Percentiles rank a stretch among this genome's conserved stretches.
These are phyloP conservation scores for Caenorhabditis becei DNA, from an alignment of 2,888 invertebrate species.

Conservation along the genomic window DNA sequence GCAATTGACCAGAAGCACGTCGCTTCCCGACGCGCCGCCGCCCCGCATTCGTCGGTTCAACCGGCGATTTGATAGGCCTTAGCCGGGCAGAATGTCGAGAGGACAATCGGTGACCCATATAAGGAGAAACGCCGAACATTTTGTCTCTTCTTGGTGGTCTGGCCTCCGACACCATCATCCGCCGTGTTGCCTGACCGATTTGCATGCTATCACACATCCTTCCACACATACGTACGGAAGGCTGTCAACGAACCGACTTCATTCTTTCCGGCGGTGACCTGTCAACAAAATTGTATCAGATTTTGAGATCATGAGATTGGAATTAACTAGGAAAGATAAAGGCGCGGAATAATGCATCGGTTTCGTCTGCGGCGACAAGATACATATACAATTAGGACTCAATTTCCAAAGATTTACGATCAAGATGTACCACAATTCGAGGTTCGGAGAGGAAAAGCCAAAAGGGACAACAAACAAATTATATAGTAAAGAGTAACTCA, in stretches of 20 bases:
- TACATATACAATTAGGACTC: neutral
- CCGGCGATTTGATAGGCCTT: constrained; percentile 59
- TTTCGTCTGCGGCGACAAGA: constrained; percentile 10
- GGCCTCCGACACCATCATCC: constrained; percentile 37
- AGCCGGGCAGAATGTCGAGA: constrained; percentile 46
- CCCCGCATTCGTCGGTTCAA: constrained; percentile 25
- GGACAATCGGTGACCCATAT: constrained; percentile 63
- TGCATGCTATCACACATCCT: constrained; percentile 56
- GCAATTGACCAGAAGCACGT: constrained; percentile 58
- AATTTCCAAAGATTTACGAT: neutral
- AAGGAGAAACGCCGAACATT: constrained; percentile 54
- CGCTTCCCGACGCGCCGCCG: constrained; percentile 43
- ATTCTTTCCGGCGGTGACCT: constrained; percentile 34
- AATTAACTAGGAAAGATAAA: constrained; percentile 28
- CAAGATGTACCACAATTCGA: neutral
- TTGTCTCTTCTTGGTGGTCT: constrained; percentile 59
- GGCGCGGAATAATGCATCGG: constrained; percentile 13
- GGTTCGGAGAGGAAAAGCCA: no score
- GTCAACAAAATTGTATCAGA: constrained; percentile 57
- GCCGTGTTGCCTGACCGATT: constrained; percentile 45
- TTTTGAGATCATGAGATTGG: constrained; percentile 52
- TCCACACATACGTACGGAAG: constrained; percentile 42
- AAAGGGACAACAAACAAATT: no score
- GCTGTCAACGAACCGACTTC: constrained; percentile 39
- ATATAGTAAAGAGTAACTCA: no score